Evolutionary conservation across 2,888 invertebrate species (phyloP).

Genomic region (Machimus atricapillus): DNA sequence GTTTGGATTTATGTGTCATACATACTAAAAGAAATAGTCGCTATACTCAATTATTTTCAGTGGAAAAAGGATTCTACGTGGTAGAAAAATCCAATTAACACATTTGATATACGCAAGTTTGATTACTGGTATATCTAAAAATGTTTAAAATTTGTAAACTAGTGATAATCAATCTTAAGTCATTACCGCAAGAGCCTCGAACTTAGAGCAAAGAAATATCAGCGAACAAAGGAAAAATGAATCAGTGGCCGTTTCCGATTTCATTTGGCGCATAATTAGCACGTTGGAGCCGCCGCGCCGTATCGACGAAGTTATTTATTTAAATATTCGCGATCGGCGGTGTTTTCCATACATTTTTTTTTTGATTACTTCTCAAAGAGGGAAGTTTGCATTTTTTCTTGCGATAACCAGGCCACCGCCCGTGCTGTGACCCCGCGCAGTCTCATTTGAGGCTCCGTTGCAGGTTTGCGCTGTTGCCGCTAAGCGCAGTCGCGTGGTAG

Average conservation of each 20-base stretch:
- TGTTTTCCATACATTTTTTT: neutral
- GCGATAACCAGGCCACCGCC: neutral
- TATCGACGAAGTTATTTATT: neutral
- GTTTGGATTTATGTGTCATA: no score
- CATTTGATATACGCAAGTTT: no score
- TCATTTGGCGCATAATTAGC: constrained; percentile 18
- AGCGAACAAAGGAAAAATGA: constrained; percentile 14
- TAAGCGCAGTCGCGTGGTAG: neutral
- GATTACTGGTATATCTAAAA: no score
- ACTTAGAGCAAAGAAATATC: neutral
- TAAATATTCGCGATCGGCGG: neutral
- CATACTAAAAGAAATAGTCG: no score
- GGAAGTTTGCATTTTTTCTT: constrained; percentile 10
- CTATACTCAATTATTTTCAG: no score
- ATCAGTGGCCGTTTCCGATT: constrained; percentile 23
- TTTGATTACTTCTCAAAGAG: neutral
- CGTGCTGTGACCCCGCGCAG: constrained; percentile 4
- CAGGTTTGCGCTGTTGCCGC: neutral
- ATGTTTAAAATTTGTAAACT: no score
- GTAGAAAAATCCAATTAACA: no score
- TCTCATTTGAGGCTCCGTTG: neutral
- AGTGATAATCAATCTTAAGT: neutral
- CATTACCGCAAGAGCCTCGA: neutral
- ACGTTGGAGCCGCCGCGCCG: neutral
- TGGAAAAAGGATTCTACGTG: no score